Evolutionary conservation across 2,888 invertebrate species (phyloP).

Genomic region (Melitaea athalia): DNA sequence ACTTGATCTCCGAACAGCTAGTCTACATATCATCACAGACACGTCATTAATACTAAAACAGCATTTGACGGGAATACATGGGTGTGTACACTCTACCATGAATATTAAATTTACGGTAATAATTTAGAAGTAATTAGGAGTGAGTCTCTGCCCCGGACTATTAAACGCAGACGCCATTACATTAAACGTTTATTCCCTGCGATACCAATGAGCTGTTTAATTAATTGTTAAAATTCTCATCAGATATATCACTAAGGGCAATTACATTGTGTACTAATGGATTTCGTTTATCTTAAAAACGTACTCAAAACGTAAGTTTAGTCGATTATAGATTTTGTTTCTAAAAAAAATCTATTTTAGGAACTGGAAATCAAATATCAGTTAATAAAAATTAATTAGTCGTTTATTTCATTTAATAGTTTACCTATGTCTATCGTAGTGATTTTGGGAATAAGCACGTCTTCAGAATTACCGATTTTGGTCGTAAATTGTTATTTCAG

Average conservation of each 20-base stretch:
- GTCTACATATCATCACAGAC: too few species aligned
- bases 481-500: too few species aligned
- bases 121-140: conserved; percentile 62
- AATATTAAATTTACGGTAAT: conserved; percentile 39
- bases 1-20: too few species aligned
- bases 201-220: conserved; percentile 57
- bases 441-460: too few species aligned
- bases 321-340: not conserved
- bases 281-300: conserved; percentile 20
- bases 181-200: conserved; percentile 55
- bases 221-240: conserved; percentile 47
- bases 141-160: conserved; percentile 61
- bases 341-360: too few species aligned
- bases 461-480: too few species aligned
- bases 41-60: not conserved
- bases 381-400: too few species aligned
- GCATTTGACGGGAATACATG: not conserved
- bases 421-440: too few species aligned
- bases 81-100: conserved; percentile 12
- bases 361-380: too few species aligned
- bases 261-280: conserved; percentile 29
- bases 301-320: not conserved
- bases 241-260: conserved; percentile 36
- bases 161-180: conserved; percentile 70
- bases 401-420: too few species aligned